A percentile compares a stretch with the other conserved stretches of the same genome.
These are phyloP conservation scores for Halcyon smyrnensis DNA, from an alignment of 2,797 vertebrate genomes.

Conservation along the genomic window DNA sequence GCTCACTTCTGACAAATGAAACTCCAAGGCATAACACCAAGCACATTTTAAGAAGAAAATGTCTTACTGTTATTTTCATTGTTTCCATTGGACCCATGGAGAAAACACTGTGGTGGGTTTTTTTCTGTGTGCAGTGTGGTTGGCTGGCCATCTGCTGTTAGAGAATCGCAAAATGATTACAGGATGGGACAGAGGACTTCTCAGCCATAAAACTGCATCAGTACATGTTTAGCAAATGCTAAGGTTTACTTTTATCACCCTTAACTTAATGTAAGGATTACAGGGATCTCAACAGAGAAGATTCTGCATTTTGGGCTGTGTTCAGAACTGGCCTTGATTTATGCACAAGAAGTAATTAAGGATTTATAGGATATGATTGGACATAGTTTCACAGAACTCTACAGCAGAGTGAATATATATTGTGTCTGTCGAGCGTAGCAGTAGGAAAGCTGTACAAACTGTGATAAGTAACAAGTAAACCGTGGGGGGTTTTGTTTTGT, in stretches of 20 bases:
- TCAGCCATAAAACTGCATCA: not conserved
- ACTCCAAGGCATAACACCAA: not conserved
- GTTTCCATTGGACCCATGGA: not conserved
- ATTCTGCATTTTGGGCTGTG: not conserved
- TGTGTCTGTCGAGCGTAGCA: not conserved
- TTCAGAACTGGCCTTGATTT: conserved; percentile 11
- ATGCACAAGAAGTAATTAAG: conserved; percentile 16
- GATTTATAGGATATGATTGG: not conserved
- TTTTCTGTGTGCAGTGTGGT: not conserved
- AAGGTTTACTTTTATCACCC: not conserved
- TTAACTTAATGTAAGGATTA: not conserved
- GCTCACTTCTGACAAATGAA: not conserved
- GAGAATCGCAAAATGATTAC: not conserved
- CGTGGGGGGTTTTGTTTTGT: not conserved
- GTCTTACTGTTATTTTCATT: not conserved
- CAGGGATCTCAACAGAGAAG: not conserved
- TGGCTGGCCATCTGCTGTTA: not conserved
- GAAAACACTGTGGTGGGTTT: not conserved
- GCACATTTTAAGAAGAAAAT: not conserved
- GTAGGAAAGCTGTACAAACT: conserved; percentile 22
- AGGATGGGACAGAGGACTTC: not conserved
- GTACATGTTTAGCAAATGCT: not conserved
- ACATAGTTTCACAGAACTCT: not conserved
- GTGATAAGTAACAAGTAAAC: conserved; percentile 34
- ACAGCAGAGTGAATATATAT: not conserved